Evolutionary conservation across 2,888 invertebrate genomes (phyloP).

Genomic region (Ceraclea dissimilis): DNA sequence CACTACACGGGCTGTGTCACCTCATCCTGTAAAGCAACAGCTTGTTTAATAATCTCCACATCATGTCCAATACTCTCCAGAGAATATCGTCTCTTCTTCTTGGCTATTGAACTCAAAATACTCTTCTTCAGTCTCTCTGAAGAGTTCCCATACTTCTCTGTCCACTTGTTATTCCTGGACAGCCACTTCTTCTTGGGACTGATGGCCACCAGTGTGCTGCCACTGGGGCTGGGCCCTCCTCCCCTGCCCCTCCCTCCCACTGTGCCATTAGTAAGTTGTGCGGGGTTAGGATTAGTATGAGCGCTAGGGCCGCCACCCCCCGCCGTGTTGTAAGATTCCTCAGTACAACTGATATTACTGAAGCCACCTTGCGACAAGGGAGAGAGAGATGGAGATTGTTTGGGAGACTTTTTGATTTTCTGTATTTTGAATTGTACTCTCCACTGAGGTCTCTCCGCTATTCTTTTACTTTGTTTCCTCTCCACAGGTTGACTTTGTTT

Average conservation of each 20-base stretch:
- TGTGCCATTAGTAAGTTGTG: too few relatives aligned
- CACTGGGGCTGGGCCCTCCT: neutral
- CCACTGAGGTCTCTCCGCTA: too few relatives aligned
- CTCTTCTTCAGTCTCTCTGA: neutral
- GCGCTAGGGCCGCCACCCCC: too few relatives aligned
- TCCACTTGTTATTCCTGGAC: neutral
- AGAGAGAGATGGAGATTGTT: too few relatives aligned
- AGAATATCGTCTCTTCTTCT: neutral
- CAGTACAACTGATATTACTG: too few relatives aligned
- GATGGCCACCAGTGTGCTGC: neutral
- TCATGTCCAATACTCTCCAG: conserved; percentile 10
- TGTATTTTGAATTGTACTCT: too few relatives aligned
- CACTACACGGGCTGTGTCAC: too few relatives aligned
- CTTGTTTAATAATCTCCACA: conserved; percentile 11
- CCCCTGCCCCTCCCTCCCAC: neutral
- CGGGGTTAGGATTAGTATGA: too few relatives aligned
- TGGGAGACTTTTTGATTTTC: neutral
- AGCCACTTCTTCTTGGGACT: conserved; percentile 1
- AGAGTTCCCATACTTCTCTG: neutral
- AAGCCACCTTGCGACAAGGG: too few relatives aligned
- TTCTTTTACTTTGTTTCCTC: too few relatives aligned
- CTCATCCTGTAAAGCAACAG: neutral
- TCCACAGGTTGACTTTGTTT: too few relatives aligned
- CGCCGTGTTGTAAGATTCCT: too few relatives aligned
- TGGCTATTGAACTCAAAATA: neutral